A percentile compares a stretch with the other conserved stretches of the same genome.
phyloP scores from a whole-genome alignment of 2,113 vertebrate genomes.

The Siniperca knerii region DNA sequence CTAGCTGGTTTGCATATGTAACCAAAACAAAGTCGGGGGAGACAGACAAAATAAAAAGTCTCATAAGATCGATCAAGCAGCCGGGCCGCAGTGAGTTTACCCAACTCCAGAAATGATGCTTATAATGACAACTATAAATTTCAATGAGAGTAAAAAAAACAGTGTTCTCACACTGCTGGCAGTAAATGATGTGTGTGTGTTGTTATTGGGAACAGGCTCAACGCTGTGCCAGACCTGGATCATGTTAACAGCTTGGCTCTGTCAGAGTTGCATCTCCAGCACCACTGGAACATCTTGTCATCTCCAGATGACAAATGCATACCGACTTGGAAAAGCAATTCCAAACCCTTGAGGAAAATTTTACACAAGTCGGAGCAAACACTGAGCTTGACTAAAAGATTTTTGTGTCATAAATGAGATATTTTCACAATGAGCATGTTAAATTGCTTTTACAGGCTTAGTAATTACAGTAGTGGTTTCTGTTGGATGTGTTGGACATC shows the following conservation, averaged over 20 bases:
- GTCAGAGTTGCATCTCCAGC: neutral
- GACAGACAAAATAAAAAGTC: constrained; percentile 30
- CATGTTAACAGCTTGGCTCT: constrained; percentile 37
- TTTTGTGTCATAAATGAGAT: neutral
- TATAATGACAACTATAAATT: constrained; percentile 14
- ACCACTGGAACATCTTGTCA: constrained; percentile 23
- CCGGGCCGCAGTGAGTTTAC: neutral
- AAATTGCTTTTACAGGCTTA: neutral
- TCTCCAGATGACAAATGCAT: constrained; percentile 32
- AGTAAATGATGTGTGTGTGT: constrained; percentile 2
- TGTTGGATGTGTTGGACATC: neutral
- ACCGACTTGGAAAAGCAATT: constrained; percentile 27
- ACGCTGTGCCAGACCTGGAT: constrained; percentile 57
- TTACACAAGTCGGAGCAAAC: neutral
- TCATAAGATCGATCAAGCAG: neutral
- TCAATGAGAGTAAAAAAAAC: constrained; percentile 1
- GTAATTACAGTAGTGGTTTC: neutral
- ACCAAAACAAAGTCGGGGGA: constrained; percentile 54
- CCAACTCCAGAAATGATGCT: constrained; percentile 18
- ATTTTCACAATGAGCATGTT: neutral
- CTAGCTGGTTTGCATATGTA: constrained; percentile 13
- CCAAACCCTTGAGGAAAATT: neutral
- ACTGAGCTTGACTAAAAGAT: neutral
- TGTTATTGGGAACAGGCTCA: constrained; percentile 24
- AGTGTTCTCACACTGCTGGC: neutral